Base-by-base conservation (phyloP, 2,797 vertebrate species). In the Chloroceryle inda region DNA sequence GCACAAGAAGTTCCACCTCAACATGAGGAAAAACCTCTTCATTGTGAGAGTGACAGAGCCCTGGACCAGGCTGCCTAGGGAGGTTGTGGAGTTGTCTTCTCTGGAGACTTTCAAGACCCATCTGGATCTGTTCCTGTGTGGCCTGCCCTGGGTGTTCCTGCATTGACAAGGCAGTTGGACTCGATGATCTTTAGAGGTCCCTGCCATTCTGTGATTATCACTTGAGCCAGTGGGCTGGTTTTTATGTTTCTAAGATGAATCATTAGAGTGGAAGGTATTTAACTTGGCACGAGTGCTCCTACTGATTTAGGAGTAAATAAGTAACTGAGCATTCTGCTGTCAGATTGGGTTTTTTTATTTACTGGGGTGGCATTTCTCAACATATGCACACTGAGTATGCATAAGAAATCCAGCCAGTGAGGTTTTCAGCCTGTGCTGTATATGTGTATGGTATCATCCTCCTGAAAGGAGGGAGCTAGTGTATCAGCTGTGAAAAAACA, bases 221-320 rank as follows among this genome's bases (percentile, higher is more conserved):
- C 33, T 10, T 8, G 20, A 64, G 53, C 33, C 49, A 66, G 31
- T 40, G n/a, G 50, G 5, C 62, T 73, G 58, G 0, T 29, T 89
- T 87, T 91, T 35, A 52, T 42, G 14, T 35, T 10, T 72, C 91
- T 85, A 68, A 81, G 63, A 76, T 80, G 12, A 79, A 40, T 85
- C 50, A 91, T 88, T 61, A 80, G 53, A 64, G 50, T 59, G 45
- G 50, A 94, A 90, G 45, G 71, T 42, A 69, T 71, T 59, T 92
- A 88, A 86, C 58, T 78, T 84, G 55, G 53, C 29, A n/a, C 27
- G 40, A 87, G 38, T 23, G 9, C 21, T n/a, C 27, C 27, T 78
- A 62, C 49, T 91, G 63, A 53, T 87, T 83, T 83, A 56, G 21
- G 31, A 69, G 72, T 93, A 66, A 94, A 82, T 88, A 94, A 93